Conservation (phyloP, 30 jellyfish, hydroid and myxozoan genomes). For the Euphysa ruthae region DNA sequence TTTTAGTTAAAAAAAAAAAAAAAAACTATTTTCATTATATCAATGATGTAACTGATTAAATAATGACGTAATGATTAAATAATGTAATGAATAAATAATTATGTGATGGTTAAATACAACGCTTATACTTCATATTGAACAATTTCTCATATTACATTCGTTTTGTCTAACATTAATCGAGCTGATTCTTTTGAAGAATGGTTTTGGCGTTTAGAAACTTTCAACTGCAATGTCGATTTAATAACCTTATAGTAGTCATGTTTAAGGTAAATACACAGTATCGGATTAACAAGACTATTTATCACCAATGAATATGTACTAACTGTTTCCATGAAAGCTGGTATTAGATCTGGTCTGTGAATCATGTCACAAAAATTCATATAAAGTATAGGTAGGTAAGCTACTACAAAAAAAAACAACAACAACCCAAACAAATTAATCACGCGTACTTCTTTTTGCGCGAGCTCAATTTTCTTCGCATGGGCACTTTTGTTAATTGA, state of each 20-base stretch:
- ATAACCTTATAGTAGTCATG: constrained; percentile 35
- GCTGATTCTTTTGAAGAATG: too few species aligned
- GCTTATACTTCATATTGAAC: too few species aligned
- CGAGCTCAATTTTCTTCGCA: constrained; percentile 14
- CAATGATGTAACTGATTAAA: too few species aligned
- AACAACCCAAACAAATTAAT: constrained; percentile 74
- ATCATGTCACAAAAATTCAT: constrained; percentile 41
- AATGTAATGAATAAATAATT: too few species aligned
- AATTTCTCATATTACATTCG: too few species aligned
- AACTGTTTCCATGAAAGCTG: constrained; percentile 12
- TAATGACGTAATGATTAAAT: too few species aligned
- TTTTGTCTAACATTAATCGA: too few species aligned
- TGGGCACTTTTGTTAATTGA: neutral
- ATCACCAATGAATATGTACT: constrained; percentile 32
- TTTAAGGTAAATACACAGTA: constrained; percentile 68
- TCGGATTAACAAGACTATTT: constrained; percentile 70
- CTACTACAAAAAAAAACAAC: constrained; percentile 61
- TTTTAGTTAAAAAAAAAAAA: too few species aligned
- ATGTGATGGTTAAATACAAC: too few species aligned
- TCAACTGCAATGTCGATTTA: neutral
- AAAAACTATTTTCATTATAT: too few species aligned
- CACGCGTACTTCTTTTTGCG: constrained; percentile 69
- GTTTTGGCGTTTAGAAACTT: too few species aligned
- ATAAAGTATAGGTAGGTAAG: constrained; percentile 73
- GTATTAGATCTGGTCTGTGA: constrained; percentile 15